Evolutionary conservation across 2,888 invertebrate species (phyloP).

Genomic region (Physocephala rufipes): DNA sequence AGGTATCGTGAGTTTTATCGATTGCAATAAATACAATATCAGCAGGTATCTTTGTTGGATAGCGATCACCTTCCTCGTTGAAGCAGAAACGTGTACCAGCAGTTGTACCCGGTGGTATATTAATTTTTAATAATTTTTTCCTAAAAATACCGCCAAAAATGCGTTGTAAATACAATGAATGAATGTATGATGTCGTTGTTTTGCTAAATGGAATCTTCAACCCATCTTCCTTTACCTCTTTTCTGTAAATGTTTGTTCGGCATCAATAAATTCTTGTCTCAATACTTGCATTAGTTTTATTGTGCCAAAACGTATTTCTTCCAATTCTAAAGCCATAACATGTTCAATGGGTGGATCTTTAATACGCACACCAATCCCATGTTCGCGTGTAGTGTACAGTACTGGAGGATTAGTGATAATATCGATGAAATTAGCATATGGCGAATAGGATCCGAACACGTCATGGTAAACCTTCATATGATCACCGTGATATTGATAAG

Average conservation of each 20-base stretch:
- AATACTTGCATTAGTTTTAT: conserved; percentile 86
- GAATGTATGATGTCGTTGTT: too few relatives aligned
- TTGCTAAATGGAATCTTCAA: not conserved
- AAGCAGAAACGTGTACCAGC: conserved; percentile 78
- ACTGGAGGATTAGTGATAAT: conserved; percentile 72
- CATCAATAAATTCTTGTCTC: conserved; percentile 74
- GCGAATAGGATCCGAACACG: conserved; percentile 85
- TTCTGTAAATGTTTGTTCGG: conserved; percentile 71
- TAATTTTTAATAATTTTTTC: conserved; percentile 79
- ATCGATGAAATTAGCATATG: conserved; percentile 80
- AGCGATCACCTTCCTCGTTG: conserved; percentile 82
- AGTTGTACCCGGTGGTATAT: conserved; percentile 78
- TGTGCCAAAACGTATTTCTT: conserved; percentile 77
- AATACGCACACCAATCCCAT: conserved; percentile 73
- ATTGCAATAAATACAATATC: conserved; percentile 80
- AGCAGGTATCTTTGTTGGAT: conserved; percentile 73
- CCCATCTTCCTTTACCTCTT: conserved; percentile 60
- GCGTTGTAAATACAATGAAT: not conserved
- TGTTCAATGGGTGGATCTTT: conserved; percentile 72
- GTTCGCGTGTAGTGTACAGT: conserved; percentile 71
- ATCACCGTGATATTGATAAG: conserved; percentile 85
- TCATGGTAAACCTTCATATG: conserved; percentile 77
- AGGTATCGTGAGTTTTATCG: conserved; percentile 76
- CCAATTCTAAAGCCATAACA: conserved; percentile 70
- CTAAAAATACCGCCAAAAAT: conserved; percentile 45